Conservation (phyloP, 30 jellyfish, hydroid and myxozoan genomes). For the Hydractinia symbiolongicarpus region DNA sequence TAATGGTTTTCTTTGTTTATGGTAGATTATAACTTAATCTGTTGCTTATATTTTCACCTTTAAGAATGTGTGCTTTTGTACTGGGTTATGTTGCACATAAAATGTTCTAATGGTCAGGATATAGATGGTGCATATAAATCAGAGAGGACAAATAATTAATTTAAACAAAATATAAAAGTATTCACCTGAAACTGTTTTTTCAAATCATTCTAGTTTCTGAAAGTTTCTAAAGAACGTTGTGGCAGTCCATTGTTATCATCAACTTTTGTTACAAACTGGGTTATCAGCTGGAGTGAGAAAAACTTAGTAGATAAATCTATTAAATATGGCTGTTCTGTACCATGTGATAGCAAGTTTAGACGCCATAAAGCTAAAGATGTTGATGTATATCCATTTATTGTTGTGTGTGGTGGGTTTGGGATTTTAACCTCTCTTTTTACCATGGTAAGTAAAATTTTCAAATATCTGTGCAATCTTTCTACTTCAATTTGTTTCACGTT, state of each 20-base stretch:
- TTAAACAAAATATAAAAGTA: too few relatives aligned
- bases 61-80: too few relatives aligned
- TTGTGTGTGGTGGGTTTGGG: neutral
- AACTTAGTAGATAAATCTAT: neutral
- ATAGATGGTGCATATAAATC: too few relatives aligned
- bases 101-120: too few relatives aligned
- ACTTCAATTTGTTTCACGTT: too few relatives aligned
- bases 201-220: neutral
- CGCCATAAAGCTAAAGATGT: neutral
- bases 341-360: neutral
- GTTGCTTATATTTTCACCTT: too few relatives aligned
- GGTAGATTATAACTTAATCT: too few relatives aligned
- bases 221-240: neutral
- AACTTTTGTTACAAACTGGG: neutral
- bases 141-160: too few relatives aligned
- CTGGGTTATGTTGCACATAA: too few relatives aligned
- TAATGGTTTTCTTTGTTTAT: too few relatives aligned
- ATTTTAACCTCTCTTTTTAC: neutral
- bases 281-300: neutral
- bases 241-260: slow-evolving; percentile 15
- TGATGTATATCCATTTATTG: neutral
- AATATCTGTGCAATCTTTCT: too few relatives aligned
- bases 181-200: too few relatives aligned
- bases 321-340: neutral
- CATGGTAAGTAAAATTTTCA: neutral